A percentile compares a stretch with the other conserved stretches of the same genome.
phyloP scores from a whole-genome alignment of 1,140 invertebrate species.

The Oryctes rhinoceros region DNA sequence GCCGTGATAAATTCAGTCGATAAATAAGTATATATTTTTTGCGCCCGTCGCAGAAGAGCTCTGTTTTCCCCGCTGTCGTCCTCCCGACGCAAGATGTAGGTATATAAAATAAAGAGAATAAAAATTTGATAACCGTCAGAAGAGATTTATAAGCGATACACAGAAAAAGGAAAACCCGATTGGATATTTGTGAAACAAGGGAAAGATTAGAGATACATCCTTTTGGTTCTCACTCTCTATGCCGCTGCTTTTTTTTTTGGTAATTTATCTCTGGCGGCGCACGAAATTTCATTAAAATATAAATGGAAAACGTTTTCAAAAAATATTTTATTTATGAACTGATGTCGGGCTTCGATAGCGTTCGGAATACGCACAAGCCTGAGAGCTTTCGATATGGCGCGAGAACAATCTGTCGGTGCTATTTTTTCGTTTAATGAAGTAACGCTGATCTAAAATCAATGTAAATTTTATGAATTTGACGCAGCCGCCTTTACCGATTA shows the following conservation, averaged over 20 bases:
- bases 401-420: not conserved
- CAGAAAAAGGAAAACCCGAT: not conserved
- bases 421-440: not conserved
- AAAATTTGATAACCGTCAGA: constrained; percentile 35
- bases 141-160: constrained; percentile 24
- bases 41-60: not conserved
- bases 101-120: constrained; percentile 33
- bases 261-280: constrained; percentile 19
- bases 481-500: no score
- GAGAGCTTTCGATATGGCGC: not conserved
- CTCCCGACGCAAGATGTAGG: not conserved
- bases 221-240: no score
- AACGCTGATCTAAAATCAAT: no score
- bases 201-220: constrained; percentile 30
- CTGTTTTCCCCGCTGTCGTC: not conserved
- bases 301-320: constrained; percentile 19
- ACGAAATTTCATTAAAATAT: constrained; percentile 37
- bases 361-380: not conserved
- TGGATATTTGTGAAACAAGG: constrained; percentile 30
- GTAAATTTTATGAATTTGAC: no score
- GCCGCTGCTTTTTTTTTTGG: not conserved
- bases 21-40: constrained; percentile 34
- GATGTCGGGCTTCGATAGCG: not conserved
- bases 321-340: constrained; percentile 38
- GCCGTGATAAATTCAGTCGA: constrained; percentile 31